Conservation (phyloP, 2,797 vertebrate genomes). For the Pangasius sanitwongsei region DNA sequence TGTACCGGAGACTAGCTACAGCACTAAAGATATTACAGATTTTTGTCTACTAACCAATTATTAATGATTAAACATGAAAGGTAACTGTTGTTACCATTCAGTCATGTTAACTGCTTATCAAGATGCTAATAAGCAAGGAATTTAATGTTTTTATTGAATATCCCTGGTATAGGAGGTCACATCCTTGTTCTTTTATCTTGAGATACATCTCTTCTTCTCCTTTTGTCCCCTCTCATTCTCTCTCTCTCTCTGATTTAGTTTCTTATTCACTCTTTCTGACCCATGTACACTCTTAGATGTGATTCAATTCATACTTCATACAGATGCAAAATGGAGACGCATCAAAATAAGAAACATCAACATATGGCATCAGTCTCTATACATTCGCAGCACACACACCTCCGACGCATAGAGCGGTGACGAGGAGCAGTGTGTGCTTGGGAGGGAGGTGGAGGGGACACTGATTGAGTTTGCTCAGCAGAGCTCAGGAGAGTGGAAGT, state of each 20-base stretch:
- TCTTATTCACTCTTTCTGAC: background rate
- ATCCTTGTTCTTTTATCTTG: background rate
- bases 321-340: conserved; percentile 26
- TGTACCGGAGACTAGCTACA: background rate
- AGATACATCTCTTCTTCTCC: background rate
- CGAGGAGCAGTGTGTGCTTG: conserved; percentile 18
- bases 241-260: background rate
- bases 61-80: background rate
- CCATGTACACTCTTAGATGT: background rate
- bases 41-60: background rate
- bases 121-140: background rate
- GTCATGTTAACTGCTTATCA: background rate
- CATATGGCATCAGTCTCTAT: conserved; percentile 26
- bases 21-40: background rate
- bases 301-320: conserved; percentile 1
- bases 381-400: conserved; percentile 22
- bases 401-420: conserved; percentile 1
- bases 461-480: conserved; percentile 62
- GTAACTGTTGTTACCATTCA: background rate
- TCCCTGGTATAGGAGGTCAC: no score
- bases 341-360: conserved; percentile 39
- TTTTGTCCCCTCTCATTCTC: background rate
- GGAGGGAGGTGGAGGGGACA: conserved; percentile 38
- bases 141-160: background rate
- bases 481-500: conserved; percentile 55